Base-by-base conservation (phyloP, 2,888 invertebrate genomes). In the Drosophila lacicola region DNA sequence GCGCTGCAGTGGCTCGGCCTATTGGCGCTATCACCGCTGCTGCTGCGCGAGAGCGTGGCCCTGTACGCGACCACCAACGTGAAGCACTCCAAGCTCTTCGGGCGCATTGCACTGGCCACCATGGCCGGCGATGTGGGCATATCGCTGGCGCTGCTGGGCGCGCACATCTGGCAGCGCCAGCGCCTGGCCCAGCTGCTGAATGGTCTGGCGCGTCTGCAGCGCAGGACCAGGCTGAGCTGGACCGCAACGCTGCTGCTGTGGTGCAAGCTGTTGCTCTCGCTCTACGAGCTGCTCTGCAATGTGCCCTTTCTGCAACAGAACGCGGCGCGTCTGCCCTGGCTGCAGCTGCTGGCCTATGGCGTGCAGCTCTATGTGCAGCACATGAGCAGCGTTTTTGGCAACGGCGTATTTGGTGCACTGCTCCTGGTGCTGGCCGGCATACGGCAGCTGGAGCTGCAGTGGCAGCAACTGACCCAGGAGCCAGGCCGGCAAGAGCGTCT, bases 331-430 rank as follows among this genome's bases (percentile, higher is more conserved):
- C 71, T 91, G 47, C 63, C 86, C 10, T 69, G 78, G 56, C 45
- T 55, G 21, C 81, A 79, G 53, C 63, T 90, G 1, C 19, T 83
- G 33, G 86, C 85, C n/a, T 91, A 86, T 56, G 62, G 82, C 4
- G 44, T 84, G 33, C 85, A 82, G 42, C 78, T 90, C 4, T 91
- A 89, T 41, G 71, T 91, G 39, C 82, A 90, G n/a, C 81, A 82
- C 10, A 51, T 90, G 45, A 76, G 80, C 73, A 81, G 80, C 49
- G 74, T 91, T 13, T 90, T 82, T 53, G 78, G 82, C 9, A 79
- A 90, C n/a, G 80, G 86, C 10, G 55, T 87, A 3, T 90, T 91
- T 14, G 75, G 63, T 0, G 72, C 62, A 0, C 60, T 90, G 36
- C 65, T 91, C 0, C 34, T 91, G n/a, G 39, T 91, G 2, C 63